phyloP scores from a whole-genome alignment of 2,113 vertebrate species.

The Lasiurus cinereus region DNA sequence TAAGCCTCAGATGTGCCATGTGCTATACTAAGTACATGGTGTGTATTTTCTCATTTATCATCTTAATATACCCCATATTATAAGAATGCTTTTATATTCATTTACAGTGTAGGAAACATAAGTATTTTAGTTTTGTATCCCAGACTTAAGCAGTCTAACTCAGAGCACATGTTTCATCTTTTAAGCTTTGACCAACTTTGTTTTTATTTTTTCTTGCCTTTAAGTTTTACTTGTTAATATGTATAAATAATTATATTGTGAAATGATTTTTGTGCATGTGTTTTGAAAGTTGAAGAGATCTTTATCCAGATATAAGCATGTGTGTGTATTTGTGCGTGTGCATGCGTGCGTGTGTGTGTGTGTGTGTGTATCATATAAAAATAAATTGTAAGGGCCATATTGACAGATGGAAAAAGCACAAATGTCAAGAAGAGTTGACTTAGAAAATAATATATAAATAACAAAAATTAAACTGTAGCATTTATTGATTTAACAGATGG shows the following conservation, averaged over 20 bases:
- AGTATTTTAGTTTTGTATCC: neutral
- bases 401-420: conserved; percentile 75
- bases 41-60: conserved; percentile 23
- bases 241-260: conserved; percentile 50
- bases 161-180: neutral
- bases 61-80: neutral
- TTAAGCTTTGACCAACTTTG: neutral
- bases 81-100: conserved; percentile 14
- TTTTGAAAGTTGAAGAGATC: conserved; percentile 55
- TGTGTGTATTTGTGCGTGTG: neutral
- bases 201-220: conserved; percentile 18
- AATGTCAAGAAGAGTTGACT: conserved; percentile 74
- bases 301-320: neutral
- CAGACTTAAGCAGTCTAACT: neutral
- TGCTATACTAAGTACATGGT: neutral
- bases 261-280: conserved; percentile 45
- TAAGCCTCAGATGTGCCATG: neutral
- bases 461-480: conserved; percentile 70
- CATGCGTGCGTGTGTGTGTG: neutral
- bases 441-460: conserved; percentile 74
- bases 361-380: conserved; percentile 53
- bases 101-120: conserved; percentile 19
- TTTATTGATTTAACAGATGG: conserved; percentile 82
- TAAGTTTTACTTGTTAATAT: conserved; percentile 45
- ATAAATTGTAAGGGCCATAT: conserved; percentile 67